Evolutionary conservation across 2,888 invertebrate genomes (phyloP).

Genomic region (Acanthosepion pharaonis): DNA sequence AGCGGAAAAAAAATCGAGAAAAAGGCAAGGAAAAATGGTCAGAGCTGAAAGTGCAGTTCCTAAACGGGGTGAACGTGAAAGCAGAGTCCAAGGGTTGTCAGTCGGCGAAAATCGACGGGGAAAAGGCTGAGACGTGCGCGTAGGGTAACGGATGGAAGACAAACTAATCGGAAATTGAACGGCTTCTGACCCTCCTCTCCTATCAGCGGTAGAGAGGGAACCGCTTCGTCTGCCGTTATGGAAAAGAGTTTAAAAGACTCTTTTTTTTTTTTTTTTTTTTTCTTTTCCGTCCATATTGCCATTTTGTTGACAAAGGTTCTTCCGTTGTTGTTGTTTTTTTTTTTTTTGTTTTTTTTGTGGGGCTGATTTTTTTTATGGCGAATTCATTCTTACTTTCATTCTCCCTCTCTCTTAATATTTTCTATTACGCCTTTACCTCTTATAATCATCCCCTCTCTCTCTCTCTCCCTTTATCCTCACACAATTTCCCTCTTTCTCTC

Average conservation of each 20-base stretch:
- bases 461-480: not conserved
- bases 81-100: not conserved
- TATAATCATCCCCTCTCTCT: not conserved
- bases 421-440: not conserved
- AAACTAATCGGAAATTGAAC: not conserved
- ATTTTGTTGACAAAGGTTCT: too few species aligned
- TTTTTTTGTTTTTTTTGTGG: too few species aligned
- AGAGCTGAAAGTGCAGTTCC: not conserved
- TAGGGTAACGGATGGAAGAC: not conserved
- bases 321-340: too few species aligned
- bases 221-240: too few species aligned
- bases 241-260: too few species aligned
- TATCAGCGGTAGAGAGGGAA: too few species aligned
- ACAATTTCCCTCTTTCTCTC: not conserved
- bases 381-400: not conserved
- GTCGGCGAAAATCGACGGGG: not conserved
- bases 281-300: too few species aligned
- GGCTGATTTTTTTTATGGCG: too few species aligned
- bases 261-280: too few species aligned
- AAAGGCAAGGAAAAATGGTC: not conserved
- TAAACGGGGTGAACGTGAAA: not conserved
- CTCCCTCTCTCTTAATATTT: not conserved
- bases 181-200: not conserved
- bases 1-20: not conserved
- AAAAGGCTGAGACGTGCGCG: not conserved